Conservation (phyloP, 1,140 invertebrate species). For the Lepidurus packardi region DNA sequence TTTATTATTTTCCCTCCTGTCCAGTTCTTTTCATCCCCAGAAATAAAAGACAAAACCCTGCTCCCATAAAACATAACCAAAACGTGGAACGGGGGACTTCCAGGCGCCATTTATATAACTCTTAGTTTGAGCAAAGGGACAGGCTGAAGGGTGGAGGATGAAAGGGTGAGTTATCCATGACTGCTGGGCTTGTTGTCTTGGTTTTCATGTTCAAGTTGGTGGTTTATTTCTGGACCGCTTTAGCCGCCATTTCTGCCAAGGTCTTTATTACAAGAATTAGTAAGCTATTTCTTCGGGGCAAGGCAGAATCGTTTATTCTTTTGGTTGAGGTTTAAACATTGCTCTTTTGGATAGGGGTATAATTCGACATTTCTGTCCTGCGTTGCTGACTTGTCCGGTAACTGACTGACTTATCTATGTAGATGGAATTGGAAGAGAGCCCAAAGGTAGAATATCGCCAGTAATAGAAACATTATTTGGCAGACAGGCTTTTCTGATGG, state of each 20-base stretch:
- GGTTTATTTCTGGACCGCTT: no score
- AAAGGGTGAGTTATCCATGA: no score
- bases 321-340: background rate
- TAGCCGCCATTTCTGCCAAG: no score
- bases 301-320: background rate
- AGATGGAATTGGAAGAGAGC: background rate
- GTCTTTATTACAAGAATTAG: no score
- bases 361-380: background rate
- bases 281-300: no score
- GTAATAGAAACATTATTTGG: background rate
- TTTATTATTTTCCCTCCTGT: background rate
- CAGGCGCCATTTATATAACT: no score
- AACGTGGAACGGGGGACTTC: no score
- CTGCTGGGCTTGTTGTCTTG: no score
- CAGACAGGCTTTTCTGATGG: background rate
- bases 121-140: no score
- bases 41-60: background rate
- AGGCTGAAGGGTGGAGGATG: no score
- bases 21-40: background rate
- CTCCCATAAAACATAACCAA: no score
- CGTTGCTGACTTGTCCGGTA: constrained; percentile 12
- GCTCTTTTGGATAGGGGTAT: background rate
- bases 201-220: no score
- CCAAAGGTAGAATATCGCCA: background rate
- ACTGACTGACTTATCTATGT: constrained; percentile 16